A percentile compares a stretch with the other conserved stretches of the same genome.
phyloP scores from a whole-genome alignment of 2,888 invertebrate species.

The Steinernema hermaphroditum region DNA sequence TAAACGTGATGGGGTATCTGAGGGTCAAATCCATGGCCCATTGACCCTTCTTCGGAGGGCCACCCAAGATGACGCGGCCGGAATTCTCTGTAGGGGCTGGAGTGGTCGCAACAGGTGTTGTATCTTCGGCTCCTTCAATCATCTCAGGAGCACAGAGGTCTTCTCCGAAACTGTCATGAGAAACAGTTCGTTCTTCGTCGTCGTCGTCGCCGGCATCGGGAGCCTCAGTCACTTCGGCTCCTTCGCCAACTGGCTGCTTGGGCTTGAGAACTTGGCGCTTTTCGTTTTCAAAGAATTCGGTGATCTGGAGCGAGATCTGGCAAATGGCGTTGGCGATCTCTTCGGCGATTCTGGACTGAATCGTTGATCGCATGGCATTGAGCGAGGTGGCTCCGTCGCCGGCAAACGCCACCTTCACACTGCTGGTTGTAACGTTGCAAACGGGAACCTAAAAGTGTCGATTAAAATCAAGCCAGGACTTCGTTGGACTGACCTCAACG shows the following conservation, averaged over 20 bases:
- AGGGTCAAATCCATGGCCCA: conserved; percentile 61
- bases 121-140: conserved; percentile 2
- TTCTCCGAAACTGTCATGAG: conserved; percentile 30
- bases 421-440: conserved; percentile 45
- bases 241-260: conserved; percentile 1
- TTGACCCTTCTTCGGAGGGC: conserved; percentile 31
- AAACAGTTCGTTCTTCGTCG: conserved; percentile 32
- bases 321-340: conserved; percentile 27
- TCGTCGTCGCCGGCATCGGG: too few species aligned
- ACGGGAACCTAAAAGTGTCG: conserved; percentile 41
- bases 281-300: conserved; percentile 26
- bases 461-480: conserved; percentile 1
- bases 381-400: conserved; percentile 1
- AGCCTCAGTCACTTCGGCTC: background rate
- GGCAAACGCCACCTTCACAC: conserved; percentile 19
- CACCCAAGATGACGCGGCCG: background rate
- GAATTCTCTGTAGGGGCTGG: conserved; percentile 9
- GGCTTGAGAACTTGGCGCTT: conserved; percentile 25
- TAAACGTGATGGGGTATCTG: conserved; percentile 61
- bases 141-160: conserved; percentile 35
- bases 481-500: conserved; percentile 34
- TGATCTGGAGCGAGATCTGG: conserved; percentile 27
- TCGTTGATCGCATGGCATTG: background rate
- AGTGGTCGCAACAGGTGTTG: background rate
- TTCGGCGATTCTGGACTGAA: conserved; percentile 7